Conservation (phyloP, 2,888 invertebrate genomes). For the Ramazzottius varieornatus region DNA sequence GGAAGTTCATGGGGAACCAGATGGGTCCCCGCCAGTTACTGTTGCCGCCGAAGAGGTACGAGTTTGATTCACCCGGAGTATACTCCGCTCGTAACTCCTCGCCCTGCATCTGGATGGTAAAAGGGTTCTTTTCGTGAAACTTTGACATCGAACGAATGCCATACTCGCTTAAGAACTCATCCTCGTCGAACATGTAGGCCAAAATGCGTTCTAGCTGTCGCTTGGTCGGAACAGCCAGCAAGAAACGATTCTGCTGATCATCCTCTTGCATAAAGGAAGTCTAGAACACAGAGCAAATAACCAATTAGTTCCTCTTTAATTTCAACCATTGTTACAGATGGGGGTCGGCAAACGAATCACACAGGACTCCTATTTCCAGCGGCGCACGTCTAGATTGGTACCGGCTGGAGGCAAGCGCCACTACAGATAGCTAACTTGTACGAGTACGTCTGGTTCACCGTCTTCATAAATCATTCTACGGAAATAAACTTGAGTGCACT, state of each 20-base stretch:
- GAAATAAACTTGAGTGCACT: too few species aligned
- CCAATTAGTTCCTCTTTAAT: background rate
- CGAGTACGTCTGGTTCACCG: too few species aligned
- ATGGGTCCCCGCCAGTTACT: slow-evolving; percentile 25
- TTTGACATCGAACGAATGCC: slow-evolving; percentile 23
- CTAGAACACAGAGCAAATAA: slow-evolving; percentile 9
- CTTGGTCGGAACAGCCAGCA: slow-evolving; percentile 16
- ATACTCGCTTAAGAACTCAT: slow-evolving; percentile 21
- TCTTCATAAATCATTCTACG: too few species aligned
- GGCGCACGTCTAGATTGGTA: too few species aligned
- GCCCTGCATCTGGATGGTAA: slow-evolving; percentile 13
- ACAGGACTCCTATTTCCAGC: too few species aligned
- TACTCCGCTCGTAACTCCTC: slow-evolving; percentile 14
- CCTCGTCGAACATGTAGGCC: slow-evolving; percentile 18
- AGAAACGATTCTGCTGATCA: slow-evolving; percentile 8
- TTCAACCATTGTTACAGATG: too few species aligned
- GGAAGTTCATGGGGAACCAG: slow-evolving; percentile 15
- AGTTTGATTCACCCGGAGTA: slow-evolving; percentile 20
- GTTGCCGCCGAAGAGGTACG: slow-evolving; percentile 22
- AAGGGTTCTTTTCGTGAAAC: slow-evolving; percentile 17
- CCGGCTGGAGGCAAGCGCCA: too few species aligned
- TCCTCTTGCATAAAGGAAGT: slow-evolving; percentile 15
- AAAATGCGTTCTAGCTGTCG: slow-evolving; percentile 17
- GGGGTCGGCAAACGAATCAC: too few species aligned
- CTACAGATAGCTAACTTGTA: too few species aligned